These are phyloP conservation scores for Virgularia gustaviana DNA, from an alignment of 92 coral and sea anemone genomes.

Conservation along the genomic window DNA sequence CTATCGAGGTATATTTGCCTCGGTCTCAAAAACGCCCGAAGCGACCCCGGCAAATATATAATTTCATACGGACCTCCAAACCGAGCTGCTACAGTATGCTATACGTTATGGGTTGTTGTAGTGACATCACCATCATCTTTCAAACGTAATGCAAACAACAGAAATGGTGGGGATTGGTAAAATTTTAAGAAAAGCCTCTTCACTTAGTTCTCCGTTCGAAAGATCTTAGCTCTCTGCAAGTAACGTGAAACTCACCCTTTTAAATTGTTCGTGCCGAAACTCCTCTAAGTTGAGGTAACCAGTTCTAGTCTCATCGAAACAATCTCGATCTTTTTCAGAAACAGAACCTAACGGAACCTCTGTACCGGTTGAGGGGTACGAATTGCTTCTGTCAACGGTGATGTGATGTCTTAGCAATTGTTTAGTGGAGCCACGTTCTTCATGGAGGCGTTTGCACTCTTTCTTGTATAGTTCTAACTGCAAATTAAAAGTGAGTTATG, in stretches of 20 bases:
- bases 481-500: background rate
- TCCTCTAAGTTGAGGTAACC: constrained; percentile 17
- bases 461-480: constrained; percentile 33
- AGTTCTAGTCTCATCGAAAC: background rate
- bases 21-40: too few species aligned
- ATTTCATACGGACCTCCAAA: too few species aligned
- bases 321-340: constrained; percentile 11
- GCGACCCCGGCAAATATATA: too few species aligned
- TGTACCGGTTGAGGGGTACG: constrained; percentile 19
- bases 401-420: constrained; percentile 14
- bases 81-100: too few species aligned
- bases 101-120: too few species aligned
- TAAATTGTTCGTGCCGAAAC: constrained; percentile 22
- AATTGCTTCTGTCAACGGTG: constrained; percentile 36
- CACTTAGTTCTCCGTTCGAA: too few species aligned
- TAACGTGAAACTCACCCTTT: constrained; percentile 13
- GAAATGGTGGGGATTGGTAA: too few species aligned
- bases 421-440: background rate
- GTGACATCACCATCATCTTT: too few species aligned
- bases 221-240: background rate
- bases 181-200: too few species aligned
- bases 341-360: constrained; percentile 7
- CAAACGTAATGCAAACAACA: too few species aligned
- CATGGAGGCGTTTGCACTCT: constrained; percentile 27
- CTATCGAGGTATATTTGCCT: too few species aligned